phyloP scores from a whole-genome alignment of 1,140 invertebrate genomes.

The Homalodisca vitripennis region DNA sequence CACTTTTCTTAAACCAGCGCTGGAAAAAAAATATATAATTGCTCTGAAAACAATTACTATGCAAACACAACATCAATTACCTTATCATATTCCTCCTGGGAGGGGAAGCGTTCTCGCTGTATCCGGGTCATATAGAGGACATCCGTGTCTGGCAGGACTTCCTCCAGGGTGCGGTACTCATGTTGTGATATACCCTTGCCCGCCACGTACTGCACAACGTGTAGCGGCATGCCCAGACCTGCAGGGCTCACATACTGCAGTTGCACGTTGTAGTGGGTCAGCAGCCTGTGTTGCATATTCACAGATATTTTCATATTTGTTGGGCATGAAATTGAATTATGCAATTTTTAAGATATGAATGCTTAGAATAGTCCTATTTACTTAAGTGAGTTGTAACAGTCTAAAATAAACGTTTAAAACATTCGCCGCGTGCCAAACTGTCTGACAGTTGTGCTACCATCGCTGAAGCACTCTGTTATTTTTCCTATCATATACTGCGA shows the following conservation, averaged over 20 bases:
- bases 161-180: conserved; percentile 69
- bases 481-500: too few species aligned
- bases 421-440: too few species aligned
- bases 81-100: conserved; percentile 82
- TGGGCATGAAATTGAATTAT: too few species aligned
- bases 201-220: conserved; percentile 76
- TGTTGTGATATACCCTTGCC: conserved; percentile 79
- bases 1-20: too few species aligned
- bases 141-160: conserved; percentile 89
- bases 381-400: too few species aligned
- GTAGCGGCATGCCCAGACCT: conserved; percentile 86
- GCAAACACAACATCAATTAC: too few species aligned
- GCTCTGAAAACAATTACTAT: not conserved
- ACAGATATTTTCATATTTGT: too few species aligned
- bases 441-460: too few species aligned
- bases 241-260: conserved; percentile 87
- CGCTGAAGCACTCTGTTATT: too few species aligned
- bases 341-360: too few species aligned
- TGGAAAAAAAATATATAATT: conserved; percentile 28
- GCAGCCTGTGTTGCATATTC: conserved; percentile 62
- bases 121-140: conserved; percentile 98
- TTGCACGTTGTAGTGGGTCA: conserved; percentile 89
- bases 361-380: too few species aligned
- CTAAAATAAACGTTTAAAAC: too few species aligned
- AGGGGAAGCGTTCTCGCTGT: conserved; percentile 89